Conservation (phyloP, 2,113 vertebrate species). For the Glaucidium brasilianum region DNA sequence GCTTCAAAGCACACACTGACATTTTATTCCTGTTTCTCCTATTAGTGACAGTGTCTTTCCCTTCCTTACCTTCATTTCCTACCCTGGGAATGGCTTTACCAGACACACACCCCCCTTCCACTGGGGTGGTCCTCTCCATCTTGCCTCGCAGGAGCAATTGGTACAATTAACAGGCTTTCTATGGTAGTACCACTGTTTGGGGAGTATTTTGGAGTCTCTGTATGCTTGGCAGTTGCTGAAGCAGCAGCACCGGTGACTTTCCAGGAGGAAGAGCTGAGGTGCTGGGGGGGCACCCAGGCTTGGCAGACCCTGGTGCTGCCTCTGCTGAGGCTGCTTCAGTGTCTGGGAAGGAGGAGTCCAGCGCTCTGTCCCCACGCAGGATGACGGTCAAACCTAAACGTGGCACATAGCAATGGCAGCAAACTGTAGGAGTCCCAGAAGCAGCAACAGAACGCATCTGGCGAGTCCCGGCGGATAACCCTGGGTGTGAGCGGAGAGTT, state of each 20-base stretch:
- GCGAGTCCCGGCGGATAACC: not conserved
- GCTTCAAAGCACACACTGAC: not conserved
- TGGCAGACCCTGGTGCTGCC: fast-evolving
- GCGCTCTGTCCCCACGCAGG: not conserved
- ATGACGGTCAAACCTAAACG: not conserved
- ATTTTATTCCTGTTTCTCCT: not conserved
- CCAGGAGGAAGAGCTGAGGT: fast-evolving
- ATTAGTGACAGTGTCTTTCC: not conserved
- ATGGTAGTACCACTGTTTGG: not conserved
- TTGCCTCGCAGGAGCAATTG: not conserved
- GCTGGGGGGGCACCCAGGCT: not conserved
- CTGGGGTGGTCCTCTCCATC: fast-evolving
- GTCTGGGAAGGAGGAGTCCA: not conserved
- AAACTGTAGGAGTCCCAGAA: not conserved
- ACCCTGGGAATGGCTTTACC: not conserved
- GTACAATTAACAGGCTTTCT: not conserved
- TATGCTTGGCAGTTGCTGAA: not conserved
- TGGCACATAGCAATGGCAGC: not conserved
- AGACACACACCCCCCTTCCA: not conserved
- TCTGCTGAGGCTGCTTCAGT: fast-evolving
- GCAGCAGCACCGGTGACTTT: not conserved
- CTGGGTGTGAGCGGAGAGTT: not conserved
- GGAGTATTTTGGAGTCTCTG: not conserved
- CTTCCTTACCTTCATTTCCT: not conserved
- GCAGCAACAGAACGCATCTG: fast-evolving